Evolutionary conservation across 2,113 vertebrate species (phyloP), one percentile per base, ranked within the genome.

Genomic region (Piprites chloris): DNA sequence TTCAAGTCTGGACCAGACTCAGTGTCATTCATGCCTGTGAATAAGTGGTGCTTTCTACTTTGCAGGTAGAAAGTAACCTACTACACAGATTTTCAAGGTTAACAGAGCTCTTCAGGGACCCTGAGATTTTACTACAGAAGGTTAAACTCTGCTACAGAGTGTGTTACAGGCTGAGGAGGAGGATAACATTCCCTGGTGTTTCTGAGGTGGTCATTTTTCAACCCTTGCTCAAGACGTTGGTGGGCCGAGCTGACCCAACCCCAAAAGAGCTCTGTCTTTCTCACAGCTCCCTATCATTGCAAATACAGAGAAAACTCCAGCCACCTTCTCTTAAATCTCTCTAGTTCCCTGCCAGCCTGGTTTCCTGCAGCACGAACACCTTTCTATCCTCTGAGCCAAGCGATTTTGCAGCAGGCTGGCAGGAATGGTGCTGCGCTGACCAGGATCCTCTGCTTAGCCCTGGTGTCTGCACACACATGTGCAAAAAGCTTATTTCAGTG

Each of bases 1-100:
- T 96, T 96, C 65, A 94, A 76, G 79, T 89, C n/a, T 75, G 47
- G 44, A 88, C 23, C 49, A 81, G 47, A 62, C 6, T 28, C 9
- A 0, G n/a, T 1, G 20, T 71, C 58, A 24, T 24, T 77, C 56
- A 14, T 28, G 32, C 39, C 22, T 56, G 52, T 35, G 59, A 68
- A 56, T 74, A 74, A 87, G 59, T 3, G 6, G 5, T n/a, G 44
- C 59, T 88, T 87, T 84, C 52, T 86, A 20, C 49, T 90, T 84
- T 49, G 50, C 52, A 80, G 50, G 68, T 79, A 80, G 59, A 80
- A 73, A 72, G 42, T 71, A 68, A 94, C 49, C 12, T 93, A 30
- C 46, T 22, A 47, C 5, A 1, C 35, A 41, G 50, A 72, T 23
- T 72, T 93, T 87, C 82, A 93, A 84, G 75, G 90, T 85, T 74